phyloP scores from a whole-genome alignment of 2,113 vertebrate genomes.

The Perca flavescens region DNA sequence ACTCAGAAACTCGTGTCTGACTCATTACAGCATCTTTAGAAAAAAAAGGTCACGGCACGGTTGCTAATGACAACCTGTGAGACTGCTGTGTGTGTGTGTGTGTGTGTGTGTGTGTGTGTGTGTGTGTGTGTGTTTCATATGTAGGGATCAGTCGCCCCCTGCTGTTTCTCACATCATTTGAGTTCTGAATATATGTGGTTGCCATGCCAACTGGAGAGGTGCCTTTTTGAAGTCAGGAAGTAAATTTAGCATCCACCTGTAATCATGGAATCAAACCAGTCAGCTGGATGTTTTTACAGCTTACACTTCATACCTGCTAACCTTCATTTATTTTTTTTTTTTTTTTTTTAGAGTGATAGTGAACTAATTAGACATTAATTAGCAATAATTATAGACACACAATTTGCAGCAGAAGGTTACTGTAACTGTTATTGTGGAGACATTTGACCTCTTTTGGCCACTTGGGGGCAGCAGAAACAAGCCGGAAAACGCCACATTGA shows the following conservation, averaged over 20 bases:
- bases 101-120: slow-evolving; percentile 21
- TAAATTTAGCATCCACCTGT: slow-evolving; percentile 64
- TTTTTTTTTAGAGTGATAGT: neutral
- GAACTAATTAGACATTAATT: slow-evolving; percentile 28
- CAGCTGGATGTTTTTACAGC: neutral
- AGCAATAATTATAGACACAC: neutral
- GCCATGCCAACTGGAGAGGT: slow-evolving; percentile 63
- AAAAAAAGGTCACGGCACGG: slow-evolving; percentile 69
- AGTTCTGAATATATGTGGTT: slow-evolving; percentile 43
- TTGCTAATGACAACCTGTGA: slow-evolving; percentile 80
- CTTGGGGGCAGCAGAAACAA: neutral
- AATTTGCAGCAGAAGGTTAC: no score
- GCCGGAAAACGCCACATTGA: neutral
- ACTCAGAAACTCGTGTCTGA: slow-evolving; percentile 45
- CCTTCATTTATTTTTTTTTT: neutral
- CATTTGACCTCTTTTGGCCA: neutral
- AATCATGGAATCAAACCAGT: slow-evolving; percentile 22
- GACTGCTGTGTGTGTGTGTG: slow-evolving; percentile 51
- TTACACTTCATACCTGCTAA: neutral
- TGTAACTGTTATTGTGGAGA: neutral
- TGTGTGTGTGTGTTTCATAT: slow-evolving; percentile 54
- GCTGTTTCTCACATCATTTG: slow-evolving; percentile 66
- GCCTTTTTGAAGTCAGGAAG: slow-evolving; percentile 51
- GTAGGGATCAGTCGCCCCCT: slow-evolving; percentile 79
- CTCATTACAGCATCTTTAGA: slow-evolving; percentile 61